These are phyloP conservation scores for Coryphaenoides rupestris DNA, from an alignment of 2,113 vertebrate genomes.

Conservation along the genomic window DNA sequence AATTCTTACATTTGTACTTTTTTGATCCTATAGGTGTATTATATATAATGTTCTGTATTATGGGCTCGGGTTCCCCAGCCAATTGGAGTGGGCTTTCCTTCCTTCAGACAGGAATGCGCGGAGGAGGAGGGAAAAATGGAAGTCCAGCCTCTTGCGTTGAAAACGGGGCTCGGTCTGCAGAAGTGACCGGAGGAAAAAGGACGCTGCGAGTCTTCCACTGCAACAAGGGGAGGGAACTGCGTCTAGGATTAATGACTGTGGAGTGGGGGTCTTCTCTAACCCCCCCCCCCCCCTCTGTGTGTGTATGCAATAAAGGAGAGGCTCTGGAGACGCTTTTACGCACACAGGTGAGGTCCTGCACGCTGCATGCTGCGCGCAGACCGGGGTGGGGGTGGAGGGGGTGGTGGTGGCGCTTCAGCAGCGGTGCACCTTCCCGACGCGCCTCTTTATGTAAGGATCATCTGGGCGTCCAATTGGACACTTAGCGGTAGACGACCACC, in stretches of 20 bases:
- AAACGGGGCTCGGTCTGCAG: slow-evolving; percentile 38
- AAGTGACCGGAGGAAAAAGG: no score
- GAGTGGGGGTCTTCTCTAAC: not conserved
- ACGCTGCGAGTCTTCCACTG: no score
- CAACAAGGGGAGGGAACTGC: slow-evolving; percentile 3
- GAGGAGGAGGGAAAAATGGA: slow-evolving; percentile 3
- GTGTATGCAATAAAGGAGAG: slow-evolving; percentile 69
- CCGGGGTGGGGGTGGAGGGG: no score
- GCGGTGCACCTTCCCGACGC: not conserved
- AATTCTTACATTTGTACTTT: slow-evolving; percentile 13
- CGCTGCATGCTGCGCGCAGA: slow-evolving; percentile 30
- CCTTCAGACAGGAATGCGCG: slow-evolving; percentile 23
- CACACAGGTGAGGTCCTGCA: slow-evolving; percentile 60
- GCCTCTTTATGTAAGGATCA: slow-evolving; percentile 48
- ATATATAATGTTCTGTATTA: slow-evolving; percentile 41
- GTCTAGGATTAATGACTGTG: not conserved
- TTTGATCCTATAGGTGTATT: slow-evolving; percentile 51
- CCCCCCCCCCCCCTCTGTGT: slow-evolving; percentile 25
- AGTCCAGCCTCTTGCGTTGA: slow-evolving; percentile 64
- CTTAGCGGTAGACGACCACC: slow-evolving; percentile 11
- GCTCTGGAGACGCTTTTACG: slow-evolving; percentile 62
- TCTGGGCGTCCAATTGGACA: slow-evolving; percentile 27
- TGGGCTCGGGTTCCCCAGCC: slow-evolving; percentile 46
- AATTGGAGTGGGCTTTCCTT: slow-evolving; percentile 32
- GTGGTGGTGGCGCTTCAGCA: no score